Evolutionary conservation across 2,888 invertebrate species (phyloP).

Genomic region (Slavum lentiscoides): DNA sequence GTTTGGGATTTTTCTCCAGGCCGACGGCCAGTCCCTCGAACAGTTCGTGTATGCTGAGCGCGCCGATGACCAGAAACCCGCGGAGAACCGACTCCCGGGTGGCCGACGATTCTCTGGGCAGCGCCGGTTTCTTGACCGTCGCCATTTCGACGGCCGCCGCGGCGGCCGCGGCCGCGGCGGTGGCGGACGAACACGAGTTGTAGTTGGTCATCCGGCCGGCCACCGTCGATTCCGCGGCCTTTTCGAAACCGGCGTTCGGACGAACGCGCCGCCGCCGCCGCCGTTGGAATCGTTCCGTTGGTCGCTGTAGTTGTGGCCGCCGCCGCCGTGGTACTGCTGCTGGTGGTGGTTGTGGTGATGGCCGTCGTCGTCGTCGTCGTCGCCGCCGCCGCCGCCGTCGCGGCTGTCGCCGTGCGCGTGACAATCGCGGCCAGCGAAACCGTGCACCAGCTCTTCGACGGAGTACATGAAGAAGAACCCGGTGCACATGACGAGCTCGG

Average conservation of each 20-base stretch:
- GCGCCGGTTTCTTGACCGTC: background rate
- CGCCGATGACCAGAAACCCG: slow-evolving; percentile 62
- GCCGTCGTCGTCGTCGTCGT: background rate
- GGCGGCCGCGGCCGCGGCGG: slow-evolving; percentile 14
- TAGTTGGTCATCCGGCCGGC: slow-evolving; percentile 34
- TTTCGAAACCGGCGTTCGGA: slow-evolving; percentile 9
- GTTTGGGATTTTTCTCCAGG: slow-evolving; percentile 63
- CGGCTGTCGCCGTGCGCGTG: slow-evolving; percentile 18
- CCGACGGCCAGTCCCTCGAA: slow-evolving; percentile 81
- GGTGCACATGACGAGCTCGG: slow-evolving; percentile 57
- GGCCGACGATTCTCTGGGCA: slow-evolving; percentile 19
- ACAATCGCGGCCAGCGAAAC: slow-evolving; percentile 39
- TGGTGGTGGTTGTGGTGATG: too few species aligned
- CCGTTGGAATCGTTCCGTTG: too few species aligned
- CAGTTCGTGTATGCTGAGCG: slow-evolving; percentile 70
- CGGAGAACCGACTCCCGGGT: slow-evolving; percentile 54
- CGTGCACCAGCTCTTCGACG: slow-evolving; percentile 68
- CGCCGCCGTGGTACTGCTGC: too few species aligned
- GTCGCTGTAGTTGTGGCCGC: background rate
- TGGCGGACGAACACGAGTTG: slow-evolving; percentile 39
- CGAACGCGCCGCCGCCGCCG: background rate
- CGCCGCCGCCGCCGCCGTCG: background rate
- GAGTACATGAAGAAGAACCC: slow-evolving; percentile 69
- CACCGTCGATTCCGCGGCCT: background rate
- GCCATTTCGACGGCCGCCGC: background rate